Evolutionary conservation across 2,888 invertebrate species (phyloP), one percentile per base, ranked within the genome.

Genomic region (Antitype chi): DNA sequence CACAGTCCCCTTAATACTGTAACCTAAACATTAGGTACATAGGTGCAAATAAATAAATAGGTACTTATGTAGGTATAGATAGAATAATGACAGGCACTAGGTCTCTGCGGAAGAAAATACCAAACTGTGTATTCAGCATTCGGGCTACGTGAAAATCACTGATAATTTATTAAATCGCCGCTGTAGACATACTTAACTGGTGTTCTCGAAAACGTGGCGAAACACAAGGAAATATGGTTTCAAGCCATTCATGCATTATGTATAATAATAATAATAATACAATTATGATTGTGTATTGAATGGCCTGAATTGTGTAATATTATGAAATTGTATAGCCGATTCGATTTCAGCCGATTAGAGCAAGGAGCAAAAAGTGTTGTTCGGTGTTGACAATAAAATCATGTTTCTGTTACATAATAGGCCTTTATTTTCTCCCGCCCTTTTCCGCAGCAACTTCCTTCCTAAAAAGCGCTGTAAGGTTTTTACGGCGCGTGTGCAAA

Each of bases 391-490:
- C 70, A 87, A 82, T 87, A 85, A 87, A 86, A 78, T 55, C 69
- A 81, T 81, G 82, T 87, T 87, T 85, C 80, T 82, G 88, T 88
- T 86, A 84, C 67, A 81, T 78, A 57, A 57, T n/a, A 38, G 11
- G 57, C 23, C 55, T 81, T 81, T 73, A 64, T 53, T 84, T 79
- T 84, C 77, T 49, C 7, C 32, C n/a, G 20, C 28, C 43, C 32
- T 59, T 49, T 20, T 38, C 43, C 28, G 53, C 3, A 23, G 47
- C n/a, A 55, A 28, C n/a, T 28, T 55, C 17, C 11, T 55, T 25
- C 13, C 4, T 25, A 0, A 38, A 23, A 0, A 32, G 32, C 55
- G n/a, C 57, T 55, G 17, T n/a, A 17, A 32, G 6, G 23, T 3
- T 53, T 55, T 8, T n/a, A 3, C 28, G 28, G 17, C 17, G 3